A percentile compares a stretch with the other conserved stretches of the same genome.
Conservation (phyloP, 2,113 vertebrate species). For the Plecturocebus donacophilus region DNA sequence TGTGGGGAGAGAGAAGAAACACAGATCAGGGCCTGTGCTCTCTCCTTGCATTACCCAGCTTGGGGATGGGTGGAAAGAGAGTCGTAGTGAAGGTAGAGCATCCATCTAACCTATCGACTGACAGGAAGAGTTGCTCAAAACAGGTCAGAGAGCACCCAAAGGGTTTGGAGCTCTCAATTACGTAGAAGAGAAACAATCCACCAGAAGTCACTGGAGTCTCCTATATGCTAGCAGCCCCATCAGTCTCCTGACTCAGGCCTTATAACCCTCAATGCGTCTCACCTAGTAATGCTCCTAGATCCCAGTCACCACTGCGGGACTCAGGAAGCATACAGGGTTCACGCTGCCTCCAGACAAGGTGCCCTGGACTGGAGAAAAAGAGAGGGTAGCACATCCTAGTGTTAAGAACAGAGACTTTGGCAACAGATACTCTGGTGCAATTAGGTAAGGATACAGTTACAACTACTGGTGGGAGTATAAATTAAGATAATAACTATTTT, state of each 20-base stretch:
- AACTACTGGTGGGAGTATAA: not conserved
- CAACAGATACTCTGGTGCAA: not conserved
- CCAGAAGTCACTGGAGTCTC: not conserved
- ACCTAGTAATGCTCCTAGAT: slow-evolving; percentile 91
- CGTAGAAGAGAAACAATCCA: not conserved
- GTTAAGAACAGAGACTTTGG: not conserved
- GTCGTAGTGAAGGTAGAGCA: not conserved
- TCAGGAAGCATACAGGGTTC: slow-evolving; percentile 89
- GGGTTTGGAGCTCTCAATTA: not conserved
- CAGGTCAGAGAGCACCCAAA: not conserved
- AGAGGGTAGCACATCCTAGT: not conserved
- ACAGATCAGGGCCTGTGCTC: not conserved
- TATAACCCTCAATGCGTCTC: slow-evolving; percentile 48
- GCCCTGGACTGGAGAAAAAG: slow-evolving; percentile 78
- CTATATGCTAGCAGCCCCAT: not conserved
- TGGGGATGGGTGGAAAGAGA: not conserved
- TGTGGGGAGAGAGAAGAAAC: slow-evolving; percentile 39
- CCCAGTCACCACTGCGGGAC: slow-evolving; percentile 87
- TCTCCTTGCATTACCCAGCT: not conserved
- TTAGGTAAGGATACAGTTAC: not conserved
- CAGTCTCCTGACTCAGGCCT: not conserved
- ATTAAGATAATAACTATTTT: not conserved
- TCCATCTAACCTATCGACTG: not conserved
- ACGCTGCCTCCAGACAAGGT: slow-evolving; percentile 89
- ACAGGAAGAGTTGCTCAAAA: not conserved